Percentiles rank a stretch among this genome's conserved stretches.
phyloP scores from a whole-genome alignment of 2,888 invertebrate species.

The Hipparchia sbordonii region DNA sequence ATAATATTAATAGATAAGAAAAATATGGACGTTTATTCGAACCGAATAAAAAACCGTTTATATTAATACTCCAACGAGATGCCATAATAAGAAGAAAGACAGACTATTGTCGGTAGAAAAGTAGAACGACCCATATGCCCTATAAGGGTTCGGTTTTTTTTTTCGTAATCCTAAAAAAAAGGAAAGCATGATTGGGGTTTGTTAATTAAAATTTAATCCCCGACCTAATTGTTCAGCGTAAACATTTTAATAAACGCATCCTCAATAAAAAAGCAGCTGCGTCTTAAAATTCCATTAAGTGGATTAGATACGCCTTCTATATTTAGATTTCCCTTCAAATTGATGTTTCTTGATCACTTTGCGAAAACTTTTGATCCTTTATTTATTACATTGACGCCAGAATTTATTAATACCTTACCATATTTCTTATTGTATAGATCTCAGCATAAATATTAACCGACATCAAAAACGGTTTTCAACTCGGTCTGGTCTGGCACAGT shows the following conservation, averaged over 20 bases:
- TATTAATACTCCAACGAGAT: too few relatives aligned
- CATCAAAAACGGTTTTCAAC: background rate
- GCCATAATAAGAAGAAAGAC: too few relatives aligned
- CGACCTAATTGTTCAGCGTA: conserved; percentile 34
- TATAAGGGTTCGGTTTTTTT: too few relatives aligned
- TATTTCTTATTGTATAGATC: background rate
- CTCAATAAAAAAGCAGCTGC: conserved; percentile 27
- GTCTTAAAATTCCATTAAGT: conserved; percentile 34
- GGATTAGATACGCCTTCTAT: conserved; percentile 27
- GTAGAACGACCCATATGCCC: too few relatives aligned
- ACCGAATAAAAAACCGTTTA: too few relatives aligned
- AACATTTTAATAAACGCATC: conserved; percentile 35
- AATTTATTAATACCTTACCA: background rate
- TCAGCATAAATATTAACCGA: too few relatives aligned
- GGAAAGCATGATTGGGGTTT: background rate
- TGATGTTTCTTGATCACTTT: conserved; percentile 10
- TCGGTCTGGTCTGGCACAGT: background rate
- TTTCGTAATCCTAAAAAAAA: background rate
- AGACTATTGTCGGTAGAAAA: too few relatives aligned
- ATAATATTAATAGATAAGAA: too few relatives aligned
- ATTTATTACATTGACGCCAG: conserved; percentile 1
- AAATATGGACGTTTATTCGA: too few relatives aligned
- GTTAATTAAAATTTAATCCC: conserved; percentile 29
- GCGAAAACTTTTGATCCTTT: conserved; percentile 10
- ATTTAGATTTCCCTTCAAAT: conserved; percentile 25